These are phyloP conservation scores for Aphelocoma californica DNA, from an alignment of 2,797 vertebrate genomes.

Conservation along the genomic window DNA sequence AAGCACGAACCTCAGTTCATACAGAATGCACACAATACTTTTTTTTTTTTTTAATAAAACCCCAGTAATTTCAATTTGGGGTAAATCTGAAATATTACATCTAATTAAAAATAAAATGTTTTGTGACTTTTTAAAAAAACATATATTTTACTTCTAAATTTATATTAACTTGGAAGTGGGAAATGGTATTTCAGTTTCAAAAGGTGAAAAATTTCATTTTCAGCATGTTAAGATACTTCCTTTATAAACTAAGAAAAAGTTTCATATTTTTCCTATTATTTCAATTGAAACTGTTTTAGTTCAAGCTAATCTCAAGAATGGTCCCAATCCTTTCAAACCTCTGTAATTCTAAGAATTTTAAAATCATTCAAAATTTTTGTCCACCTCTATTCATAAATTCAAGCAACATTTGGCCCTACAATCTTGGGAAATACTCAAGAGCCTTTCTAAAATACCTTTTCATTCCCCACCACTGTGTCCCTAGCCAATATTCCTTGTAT, in stretches of 20 bases:
- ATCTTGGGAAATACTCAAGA: background rate
- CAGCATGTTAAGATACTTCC: background rate
- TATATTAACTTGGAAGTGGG: background rate
- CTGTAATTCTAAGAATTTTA: background rate
- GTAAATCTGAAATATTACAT: background rate
- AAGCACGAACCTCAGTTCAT: background rate
- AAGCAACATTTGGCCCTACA: background rate
- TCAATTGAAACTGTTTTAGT: background rate
- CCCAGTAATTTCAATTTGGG: background rate
- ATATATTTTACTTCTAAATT: background rate
- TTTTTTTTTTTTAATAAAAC: background rate
- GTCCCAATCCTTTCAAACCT: background rate
- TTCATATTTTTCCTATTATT: background rate
- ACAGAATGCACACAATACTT: accelerated
- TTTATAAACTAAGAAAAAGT: background rate
- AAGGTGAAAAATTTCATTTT: background rate
- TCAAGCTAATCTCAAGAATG: background rate
- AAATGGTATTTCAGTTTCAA: background rate
- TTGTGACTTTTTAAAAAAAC: accelerated
- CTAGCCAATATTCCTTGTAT: background rate
- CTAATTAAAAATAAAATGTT: background rate
- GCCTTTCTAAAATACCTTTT: background rate
- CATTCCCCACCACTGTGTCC: background rate
- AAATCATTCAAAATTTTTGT: background rate
- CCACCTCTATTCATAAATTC: background rate